Evolutionary conservation across 35 echinoderm and acorn worm species (phyloP), one percentile per base, ranked within the genome.

Genomic region (Acanthaster planci): DNA sequence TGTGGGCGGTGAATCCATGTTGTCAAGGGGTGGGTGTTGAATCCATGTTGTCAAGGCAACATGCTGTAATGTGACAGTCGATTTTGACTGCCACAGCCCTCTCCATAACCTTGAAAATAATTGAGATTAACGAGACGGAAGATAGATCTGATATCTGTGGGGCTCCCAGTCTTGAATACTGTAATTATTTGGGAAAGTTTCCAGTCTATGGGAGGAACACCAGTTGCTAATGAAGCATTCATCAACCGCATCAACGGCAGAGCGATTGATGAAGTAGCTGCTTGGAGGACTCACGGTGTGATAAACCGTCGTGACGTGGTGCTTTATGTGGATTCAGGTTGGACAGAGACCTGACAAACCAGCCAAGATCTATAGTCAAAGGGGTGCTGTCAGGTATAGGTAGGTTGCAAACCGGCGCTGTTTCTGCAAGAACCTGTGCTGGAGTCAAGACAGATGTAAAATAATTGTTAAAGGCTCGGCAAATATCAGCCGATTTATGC

Each of bases 61-160:
- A 30, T 1, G 34, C 18, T 1, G 34, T 30, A 19, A 83, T n/a
- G 57, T 83, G 80, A 51, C 57, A 30, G 18, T 38, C 17, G 18
- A 89, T 67, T 29, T 76, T 22, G 37, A 40, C 82, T 19, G 30
- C 36, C 8, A 89, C 60, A 14, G 82, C 76, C 35, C 83, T 79
- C 42, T 89, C 79, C 36, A 83, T 55, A 7, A 89, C 39, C 54
- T 89, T 89, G 60, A 89, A 21, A 34, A 35, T 42, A 89, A 60
- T 5, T 55, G 67, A 0, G 86, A 81, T 18, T 67, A 54, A 39
- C 30, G 29, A 44, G 67, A 55, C 40, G 54, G 78, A 9, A 37
- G 78, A 78, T 81, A 81, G 35, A 59, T 60, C 34, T 52, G 26
- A 52, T 44, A 30, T 81, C 64, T 37, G 55, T 81, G 19, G 10